These are phyloP conservation scores for Apeira syringaria DNA, from an alignment of 2,888 invertebrate genomes.

Conservation along the genomic window DNA sequence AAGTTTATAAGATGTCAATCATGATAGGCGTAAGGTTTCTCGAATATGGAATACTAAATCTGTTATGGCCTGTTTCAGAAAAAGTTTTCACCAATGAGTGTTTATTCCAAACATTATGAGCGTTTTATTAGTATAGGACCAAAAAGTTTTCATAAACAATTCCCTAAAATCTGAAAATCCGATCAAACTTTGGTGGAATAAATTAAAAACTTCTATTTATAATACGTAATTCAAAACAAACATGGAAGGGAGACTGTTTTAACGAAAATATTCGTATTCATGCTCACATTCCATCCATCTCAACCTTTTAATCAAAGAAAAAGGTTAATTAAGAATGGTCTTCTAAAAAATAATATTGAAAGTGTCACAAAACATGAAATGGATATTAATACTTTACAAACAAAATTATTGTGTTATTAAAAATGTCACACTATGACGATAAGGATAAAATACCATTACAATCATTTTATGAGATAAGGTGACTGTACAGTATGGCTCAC, in stretches of 20 bases:
- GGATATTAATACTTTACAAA: no score
- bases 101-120: neutral
- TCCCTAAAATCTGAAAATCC: slow-evolving; percentile 6
- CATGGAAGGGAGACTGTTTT: slow-evolving; percentile 10
- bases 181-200: slow-evolving; percentile 11
- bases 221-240: slow-evolving; percentile 16
- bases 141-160: slow-evolving; percentile 11
- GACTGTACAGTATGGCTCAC: no score
- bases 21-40: no score
- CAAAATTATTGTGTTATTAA: no score
- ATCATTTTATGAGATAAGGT: no score
- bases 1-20: no score
- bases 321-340: slow-evolving; percentile 1
- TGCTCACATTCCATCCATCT: slow-evolving; percentile 12
- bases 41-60: no score
- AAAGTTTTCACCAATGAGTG: neutral
- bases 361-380: no score
- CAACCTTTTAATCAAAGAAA: slow-evolving; percentile 6
- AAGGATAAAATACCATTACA: no score
- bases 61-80: no score
- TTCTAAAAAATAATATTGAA: no score
- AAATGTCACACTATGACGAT: no score
- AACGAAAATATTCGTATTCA: slow-evolving; percentile 19
- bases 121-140: slow-evolving; percentile 1
- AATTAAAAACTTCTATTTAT: slow-evolving; percentile 26